Percentiles rank a stretch among this genome's conserved stretches.
Conservation (phyloP, 2,888 invertebrate species). For the Gandaritis pyraliata region DNA sequence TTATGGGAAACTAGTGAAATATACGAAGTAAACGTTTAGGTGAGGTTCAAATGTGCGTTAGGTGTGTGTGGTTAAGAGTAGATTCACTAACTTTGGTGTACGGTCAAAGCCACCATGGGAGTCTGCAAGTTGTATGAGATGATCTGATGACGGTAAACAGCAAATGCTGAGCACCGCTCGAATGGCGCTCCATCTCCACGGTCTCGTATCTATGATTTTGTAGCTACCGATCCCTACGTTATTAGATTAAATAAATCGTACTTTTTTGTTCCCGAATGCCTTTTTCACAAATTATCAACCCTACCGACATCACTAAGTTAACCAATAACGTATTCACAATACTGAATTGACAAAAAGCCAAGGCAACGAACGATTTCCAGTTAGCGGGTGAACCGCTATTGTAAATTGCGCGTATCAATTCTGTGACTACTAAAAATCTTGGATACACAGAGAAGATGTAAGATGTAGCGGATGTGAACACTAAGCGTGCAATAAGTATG, state of each 20-base stretch:
- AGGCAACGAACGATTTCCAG: constrained; percentile 18
- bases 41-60: constrained; percentile 66
- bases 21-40: constrained; percentile 60
- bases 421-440: constrained; percentile 15
- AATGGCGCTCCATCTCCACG: constrained; percentile 64
- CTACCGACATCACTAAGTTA: constrained; percentile 19
- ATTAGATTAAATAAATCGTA: constrained; percentile 8
- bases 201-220: constrained; percentile 61
- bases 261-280: constrained; percentile 1
- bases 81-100: constrained; percentile 73
- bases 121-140: constrained; percentile 66
- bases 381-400: not conserved
- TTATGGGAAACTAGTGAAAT: constrained; percentile 55
- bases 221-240: constrained; percentile 44
- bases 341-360: constrained; percentile 28
- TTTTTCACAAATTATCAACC: constrained; percentile 5
- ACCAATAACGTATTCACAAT: constrained; percentile 29
- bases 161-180: constrained; percentile 71
- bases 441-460: constrained; percentile 33
- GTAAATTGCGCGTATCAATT: constrained; percentile 13
- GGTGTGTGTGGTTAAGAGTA: constrained; percentile 46
- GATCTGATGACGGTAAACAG: constrained; percentile 72
- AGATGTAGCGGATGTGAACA: constrained; percentile 26
- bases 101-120: constrained; percentile 65
- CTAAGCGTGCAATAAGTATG: constrained; percentile 22